Percentiles rank a stretch among this genome's conserved stretches.
Evolutionary conservation across 2,113 vertebrate species (phyloP).

Genomic region (Podarcis raffonei): DNA sequence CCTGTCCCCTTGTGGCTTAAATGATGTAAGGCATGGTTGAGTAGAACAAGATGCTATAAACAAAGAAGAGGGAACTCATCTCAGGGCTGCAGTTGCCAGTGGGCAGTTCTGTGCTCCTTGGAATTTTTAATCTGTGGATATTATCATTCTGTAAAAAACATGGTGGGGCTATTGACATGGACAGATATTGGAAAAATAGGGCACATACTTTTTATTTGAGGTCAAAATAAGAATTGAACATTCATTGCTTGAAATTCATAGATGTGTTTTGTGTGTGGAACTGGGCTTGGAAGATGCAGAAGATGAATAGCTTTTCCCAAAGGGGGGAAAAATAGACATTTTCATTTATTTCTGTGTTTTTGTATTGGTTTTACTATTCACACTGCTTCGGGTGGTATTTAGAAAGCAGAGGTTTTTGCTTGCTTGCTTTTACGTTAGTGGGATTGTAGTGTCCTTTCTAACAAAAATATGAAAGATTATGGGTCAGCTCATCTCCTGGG

Average conservation of each 20-base stretch:
- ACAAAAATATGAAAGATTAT: slow-evolving; percentile 15
- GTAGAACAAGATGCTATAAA: neutral
- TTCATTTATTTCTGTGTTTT: neutral
- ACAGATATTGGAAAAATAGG: slow-evolving; percentile 21
- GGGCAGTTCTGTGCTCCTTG: too few relatives aligned
- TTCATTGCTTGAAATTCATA: slow-evolving; percentile 39
- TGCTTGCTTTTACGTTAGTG: too few relatives aligned
- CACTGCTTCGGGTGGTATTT: neutral
- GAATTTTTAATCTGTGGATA: neutral
- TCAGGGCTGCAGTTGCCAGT: neutral
- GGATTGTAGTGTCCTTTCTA: neutral
- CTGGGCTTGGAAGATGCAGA: slow-evolving; percentile 18
- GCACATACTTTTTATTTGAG: slow-evolving; percentile 27
- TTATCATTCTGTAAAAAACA: slow-evolving; percentile 37
- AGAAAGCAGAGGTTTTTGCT: too few relatives aligned
- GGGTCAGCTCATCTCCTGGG: neutral
- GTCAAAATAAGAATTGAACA: neutral
- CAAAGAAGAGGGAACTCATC: neutral
- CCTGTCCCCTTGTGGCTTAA: neutral
- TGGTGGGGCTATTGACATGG: slow-evolving; percentile 46
- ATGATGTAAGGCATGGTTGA: neutral
- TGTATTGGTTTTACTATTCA: neutral
- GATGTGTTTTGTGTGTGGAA: neutral
- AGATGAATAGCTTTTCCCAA: neutral
- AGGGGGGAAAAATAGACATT: neutral